These are phyloP conservation scores for Brachypterus glaber DNA, from an alignment of 2,888 invertebrate genomes.

Conservation along the genomic window DNA sequence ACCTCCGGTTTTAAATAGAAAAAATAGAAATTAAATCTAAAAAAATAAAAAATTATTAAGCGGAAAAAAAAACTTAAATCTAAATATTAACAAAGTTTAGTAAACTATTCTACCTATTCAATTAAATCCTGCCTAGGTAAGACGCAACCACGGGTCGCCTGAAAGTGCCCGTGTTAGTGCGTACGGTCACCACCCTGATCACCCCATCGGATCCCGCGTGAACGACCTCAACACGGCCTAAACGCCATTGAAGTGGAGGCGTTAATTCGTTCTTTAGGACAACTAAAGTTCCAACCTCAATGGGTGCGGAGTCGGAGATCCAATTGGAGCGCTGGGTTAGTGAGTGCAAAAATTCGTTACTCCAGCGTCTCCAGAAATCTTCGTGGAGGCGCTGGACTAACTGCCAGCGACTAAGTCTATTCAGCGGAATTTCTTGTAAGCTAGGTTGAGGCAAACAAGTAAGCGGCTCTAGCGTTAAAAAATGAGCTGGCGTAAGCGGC, in stretches of 20 bases:
- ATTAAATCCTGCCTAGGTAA: too few relatives aligned
- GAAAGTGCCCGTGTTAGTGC: too few relatives aligned
- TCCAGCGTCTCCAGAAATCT: constrained; percentile 20
- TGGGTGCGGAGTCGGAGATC: constrained; percentile 4
- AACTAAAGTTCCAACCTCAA: constrained; percentile 12
- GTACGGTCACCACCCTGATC: too few relatives aligned
- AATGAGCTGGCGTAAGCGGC: constrained; percentile 18
- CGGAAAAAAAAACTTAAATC: too few relatives aligned
- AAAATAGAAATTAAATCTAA: too few relatives aligned
- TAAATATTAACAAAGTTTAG: too few relatives aligned
- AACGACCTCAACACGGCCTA: constrained; percentile 10
- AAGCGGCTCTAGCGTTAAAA: constrained; percentile 13
- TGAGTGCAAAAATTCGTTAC: constrained; percentile 17
- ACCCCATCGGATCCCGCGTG: constrained; percentile 11
- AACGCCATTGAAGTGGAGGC: constrained; percentile 12
- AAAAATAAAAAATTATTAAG: too few relatives aligned
- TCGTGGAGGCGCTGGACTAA: constrained; percentile 11
- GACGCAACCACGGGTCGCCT: too few relatives aligned
- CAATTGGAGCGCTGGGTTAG: constrained; percentile 19
- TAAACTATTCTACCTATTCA: too few relatives aligned
- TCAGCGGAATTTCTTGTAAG: constrained; percentile 6
- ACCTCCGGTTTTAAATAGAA: too few relatives aligned
- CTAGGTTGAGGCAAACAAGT: constrained; percentile 10
- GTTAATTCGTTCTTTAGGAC: constrained; percentile 13
- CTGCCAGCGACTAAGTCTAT: constrained; percentile 14